Conservation (phyloP, 1,140 invertebrate species). For the Metopolophium dirhodum region DNA sequence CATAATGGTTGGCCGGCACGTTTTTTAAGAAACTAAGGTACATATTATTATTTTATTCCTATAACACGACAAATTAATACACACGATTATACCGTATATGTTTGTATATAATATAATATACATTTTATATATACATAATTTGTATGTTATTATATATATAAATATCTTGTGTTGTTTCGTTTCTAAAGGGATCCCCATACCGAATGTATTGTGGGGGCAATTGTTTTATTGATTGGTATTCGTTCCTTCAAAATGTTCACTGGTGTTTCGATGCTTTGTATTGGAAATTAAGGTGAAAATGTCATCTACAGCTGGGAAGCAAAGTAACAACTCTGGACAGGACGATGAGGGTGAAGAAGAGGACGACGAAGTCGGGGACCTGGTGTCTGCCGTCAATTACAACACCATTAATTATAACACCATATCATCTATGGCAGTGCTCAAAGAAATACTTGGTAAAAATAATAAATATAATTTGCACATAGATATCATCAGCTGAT, state of each 20-base stretch:
- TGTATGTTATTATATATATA: neutral
- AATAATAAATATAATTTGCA: constrained; percentile 37
- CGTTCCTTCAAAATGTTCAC: constrained; percentile 50
- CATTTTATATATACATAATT: neutral
- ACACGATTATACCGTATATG: neutral
- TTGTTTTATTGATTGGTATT: constrained; percentile 37
- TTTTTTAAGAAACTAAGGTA: constrained; percentile 42
- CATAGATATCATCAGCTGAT: constrained; percentile 48
- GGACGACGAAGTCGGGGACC: constrained; percentile 71
- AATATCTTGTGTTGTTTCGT: constrained; percentile 33
- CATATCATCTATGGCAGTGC: constrained; percentile 69
- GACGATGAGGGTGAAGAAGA: constrained; percentile 61
- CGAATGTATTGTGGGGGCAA: constrained; percentile 18
- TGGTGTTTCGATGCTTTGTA: constrained; percentile 49
- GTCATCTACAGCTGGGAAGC: constrained; percentile 48
- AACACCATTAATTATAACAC: constrained; percentile 73
- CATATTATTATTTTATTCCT: neutral
- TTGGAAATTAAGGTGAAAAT: constrained; percentile 56
- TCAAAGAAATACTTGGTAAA: constrained; percentile 71
- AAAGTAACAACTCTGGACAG: constrained; percentile 38
- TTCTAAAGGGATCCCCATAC: constrained; percentile 26
- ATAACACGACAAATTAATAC: neutral
- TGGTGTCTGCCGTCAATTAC: constrained; percentile 72
- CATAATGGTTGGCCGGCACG: constrained; percentile 37
- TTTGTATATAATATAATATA: neutral